Conservation (phyloP, 2,797 vertebrate genomes). For the Pachyuromys duprasi region DNA sequence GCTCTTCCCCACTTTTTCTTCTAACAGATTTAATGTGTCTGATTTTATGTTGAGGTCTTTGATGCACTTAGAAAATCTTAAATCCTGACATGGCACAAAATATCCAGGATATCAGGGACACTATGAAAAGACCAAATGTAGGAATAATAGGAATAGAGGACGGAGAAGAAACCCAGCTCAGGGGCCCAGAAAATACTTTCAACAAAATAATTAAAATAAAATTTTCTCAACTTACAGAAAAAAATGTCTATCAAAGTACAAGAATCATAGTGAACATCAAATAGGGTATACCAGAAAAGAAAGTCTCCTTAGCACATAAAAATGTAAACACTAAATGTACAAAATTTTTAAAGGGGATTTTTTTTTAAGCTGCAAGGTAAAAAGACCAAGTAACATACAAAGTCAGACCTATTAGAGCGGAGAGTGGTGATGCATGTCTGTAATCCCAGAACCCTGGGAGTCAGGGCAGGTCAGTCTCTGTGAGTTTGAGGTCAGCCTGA, state of each 20-base stretch:
- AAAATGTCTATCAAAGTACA: background rate
- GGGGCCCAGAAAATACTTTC: background rate
- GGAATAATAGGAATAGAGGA: background rate
- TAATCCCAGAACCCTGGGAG: no score
- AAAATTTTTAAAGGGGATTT: background rate
- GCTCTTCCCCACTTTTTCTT: no score
- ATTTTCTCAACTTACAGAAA: background rate
- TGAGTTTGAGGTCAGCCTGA: no score
- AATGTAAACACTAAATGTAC: background rate
- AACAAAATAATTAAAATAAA: background rate
- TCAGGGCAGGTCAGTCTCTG: no score
- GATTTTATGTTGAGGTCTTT: no score
- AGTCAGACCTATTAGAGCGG: background rate
- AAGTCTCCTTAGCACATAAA: background rate
- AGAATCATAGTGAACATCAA: background rate
- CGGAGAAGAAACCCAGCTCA: background rate
- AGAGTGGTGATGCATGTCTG: no score
- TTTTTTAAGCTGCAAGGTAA: background rate
- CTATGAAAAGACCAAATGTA: background rate
- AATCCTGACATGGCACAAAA: background rate
- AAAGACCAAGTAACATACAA: background rate
- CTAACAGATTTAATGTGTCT: no score
- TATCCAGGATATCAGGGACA: background rate
- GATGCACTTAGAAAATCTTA: no score
- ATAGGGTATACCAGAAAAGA: background rate